Evolutionary conservation across 2,888 invertebrate genomes (phyloP), one percentile per base, ranked within the genome.

Genomic region (Netelia fuscicornis): DNA sequence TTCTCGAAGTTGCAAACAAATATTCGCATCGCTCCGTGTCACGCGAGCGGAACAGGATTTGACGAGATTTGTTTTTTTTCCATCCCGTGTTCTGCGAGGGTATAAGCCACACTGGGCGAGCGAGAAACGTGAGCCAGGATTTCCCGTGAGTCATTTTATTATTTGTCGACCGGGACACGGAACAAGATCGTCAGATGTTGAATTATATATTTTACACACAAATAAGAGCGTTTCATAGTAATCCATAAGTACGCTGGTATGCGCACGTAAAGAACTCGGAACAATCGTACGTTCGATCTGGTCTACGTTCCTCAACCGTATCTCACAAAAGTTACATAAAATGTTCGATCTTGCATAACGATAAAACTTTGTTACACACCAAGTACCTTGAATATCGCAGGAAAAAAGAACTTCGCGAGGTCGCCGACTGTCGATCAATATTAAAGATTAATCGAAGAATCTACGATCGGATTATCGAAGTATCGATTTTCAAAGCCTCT

Each of bases 61-160:
- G 37, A 37, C 37, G 37, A 5, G 37, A 37, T 42, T 54, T 52
- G 67, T 77, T 44, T 44, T 71, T 77, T 20, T 54, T 64, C 48
- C 8, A 25, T 48, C 56, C 56, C 56, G 17, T 56, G 25, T 72
- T 72, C 52, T 17, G 60, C 72, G 72, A 78, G 56, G 76, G 6
- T 67, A 20, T 77, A 60, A 67, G 52, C 52, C 67, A 42, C 42
- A 17, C 42, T 30, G 60, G 60, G 8, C 37, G 37, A 25, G 23
- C 65, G 54, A 65, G 82, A 77, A 83, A 83, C 77, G 52, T 65
- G 82, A 83, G 67, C 77, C 60, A 65, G 77, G 67, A 78, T 83
- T 78, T 83, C 72, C 72, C 60, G 72, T 72, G 77, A 77, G 65
- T 83, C 67, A 72, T 72, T 77, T 71, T 81, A 37, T 71, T 56